phyloP scores from a whole-genome alignment of 2,888 invertebrate genomes.

The Lithophane ornitopus region DNA sequence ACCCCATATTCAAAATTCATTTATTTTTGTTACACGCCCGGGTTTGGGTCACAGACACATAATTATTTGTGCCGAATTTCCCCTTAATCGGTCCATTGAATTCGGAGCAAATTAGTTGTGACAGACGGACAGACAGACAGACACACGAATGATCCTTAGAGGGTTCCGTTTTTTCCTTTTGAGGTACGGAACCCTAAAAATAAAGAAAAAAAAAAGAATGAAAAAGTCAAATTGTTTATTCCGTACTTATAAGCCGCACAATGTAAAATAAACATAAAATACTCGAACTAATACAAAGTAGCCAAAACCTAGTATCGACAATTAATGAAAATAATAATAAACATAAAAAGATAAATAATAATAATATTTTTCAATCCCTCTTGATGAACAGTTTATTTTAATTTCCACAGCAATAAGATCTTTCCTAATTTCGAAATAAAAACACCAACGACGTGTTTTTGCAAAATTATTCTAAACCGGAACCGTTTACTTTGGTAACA shows the following conservation, averaged over 20 bases:
- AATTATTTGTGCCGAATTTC: too few species aligned
- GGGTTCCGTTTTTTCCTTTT: too few species aligned
- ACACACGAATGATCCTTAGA: too few species aligned
- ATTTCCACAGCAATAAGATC: background rate
- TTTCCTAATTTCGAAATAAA: background rate
- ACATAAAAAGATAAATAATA: background rate
- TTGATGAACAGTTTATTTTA: background rate
- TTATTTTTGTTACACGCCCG: too few species aligned
- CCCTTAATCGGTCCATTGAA: too few species aligned
- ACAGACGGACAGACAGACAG: too few species aligned
- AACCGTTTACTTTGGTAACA: constrained; percentile 15
- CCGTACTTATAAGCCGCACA: background rate
- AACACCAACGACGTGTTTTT: background rate
- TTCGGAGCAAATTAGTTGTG: too few species aligned
- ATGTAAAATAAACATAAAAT: background rate
- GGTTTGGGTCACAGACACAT: too few species aligned
- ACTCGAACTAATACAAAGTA: background rate
- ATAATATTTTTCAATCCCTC: background rate
- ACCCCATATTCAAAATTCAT: too few species aligned
- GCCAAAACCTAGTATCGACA: background rate
- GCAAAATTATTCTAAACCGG: background rate
- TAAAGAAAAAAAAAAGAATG: background rate
- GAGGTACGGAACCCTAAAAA: too few species aligned
- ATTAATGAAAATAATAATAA: background rate
- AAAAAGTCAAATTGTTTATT: background rate